Conservation (phyloP, 2,113 vertebrate genomes). For the Acrocephalus kingi region DNA sequence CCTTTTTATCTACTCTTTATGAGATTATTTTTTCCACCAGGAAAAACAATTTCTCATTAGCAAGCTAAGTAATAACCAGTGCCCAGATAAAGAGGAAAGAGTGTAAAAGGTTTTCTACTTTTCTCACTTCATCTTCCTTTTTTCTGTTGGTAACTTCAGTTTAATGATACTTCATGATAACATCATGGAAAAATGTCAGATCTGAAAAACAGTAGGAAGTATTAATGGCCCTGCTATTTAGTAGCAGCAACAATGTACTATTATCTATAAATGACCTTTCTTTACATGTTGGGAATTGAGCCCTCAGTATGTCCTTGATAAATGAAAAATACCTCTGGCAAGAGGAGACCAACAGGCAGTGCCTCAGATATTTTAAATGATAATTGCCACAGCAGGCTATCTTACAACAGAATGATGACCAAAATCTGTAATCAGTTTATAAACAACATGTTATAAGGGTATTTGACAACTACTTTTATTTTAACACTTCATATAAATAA, state of each 20-base stretch:
- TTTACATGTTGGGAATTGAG: neutral
- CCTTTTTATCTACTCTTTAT: neutral
- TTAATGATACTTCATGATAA: conserved; percentile 13
- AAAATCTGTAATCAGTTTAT: neutral
- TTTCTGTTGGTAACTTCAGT: neutral
- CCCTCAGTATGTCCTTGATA: conserved; percentile 8
- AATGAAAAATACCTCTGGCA: conserved; percentile 31
- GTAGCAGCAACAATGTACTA: conserved; percentile 12
- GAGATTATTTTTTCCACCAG: neutral
- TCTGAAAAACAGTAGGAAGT: conserved; percentile 22
- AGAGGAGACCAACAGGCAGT: neutral
- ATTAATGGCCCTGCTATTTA: conserved; percentile 47
- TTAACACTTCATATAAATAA: neutral
- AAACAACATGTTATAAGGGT: neutral
- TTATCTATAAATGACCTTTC: conserved; percentile 7
- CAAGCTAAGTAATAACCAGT: neutral
- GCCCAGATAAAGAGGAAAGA: neutral
- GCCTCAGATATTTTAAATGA: neutral
- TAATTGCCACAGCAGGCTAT: neutral
- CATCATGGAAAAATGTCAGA: neutral
- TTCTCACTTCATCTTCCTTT: neutral
- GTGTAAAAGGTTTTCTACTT: neutral
- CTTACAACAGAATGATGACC: neutral
- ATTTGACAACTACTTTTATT: conserved; percentile 6
- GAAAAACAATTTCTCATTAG: neutral